Evolutionary conservation across 2,113 vertebrate species (phyloP).

Genomic region (Hassar affinis): DNA sequence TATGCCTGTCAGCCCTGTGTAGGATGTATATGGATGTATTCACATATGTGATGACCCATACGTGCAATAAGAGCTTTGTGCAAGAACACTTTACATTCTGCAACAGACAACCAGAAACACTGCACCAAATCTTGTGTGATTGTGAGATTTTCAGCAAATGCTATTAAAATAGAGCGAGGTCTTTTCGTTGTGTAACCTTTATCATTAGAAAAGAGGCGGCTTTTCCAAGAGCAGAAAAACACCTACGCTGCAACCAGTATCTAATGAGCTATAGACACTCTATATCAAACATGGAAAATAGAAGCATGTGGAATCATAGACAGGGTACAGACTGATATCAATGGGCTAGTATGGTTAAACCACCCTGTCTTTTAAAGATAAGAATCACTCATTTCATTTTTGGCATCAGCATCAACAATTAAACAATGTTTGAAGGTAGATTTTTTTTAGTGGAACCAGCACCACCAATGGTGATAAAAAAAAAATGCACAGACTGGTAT

Average conservation of each 20-base stretch:
- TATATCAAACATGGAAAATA: constrained; percentile 30
- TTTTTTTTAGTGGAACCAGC: neutral
- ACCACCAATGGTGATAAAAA: neutral
- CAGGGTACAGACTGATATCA: neutral
- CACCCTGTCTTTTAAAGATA: neutral
- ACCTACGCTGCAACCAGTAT: constrained; percentile 14
- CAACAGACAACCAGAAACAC: neutral
- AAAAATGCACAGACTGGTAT: too few species aligned
- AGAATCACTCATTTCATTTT: neutral
- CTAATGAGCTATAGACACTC: constrained; percentile 23
- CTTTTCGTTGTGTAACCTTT: constrained; percentile 32
- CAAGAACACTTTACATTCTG: constrained; percentile 31
- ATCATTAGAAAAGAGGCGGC: constrained; percentile 31
- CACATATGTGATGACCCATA: constrained; percentile 17
- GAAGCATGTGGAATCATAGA: constrained; percentile 19
- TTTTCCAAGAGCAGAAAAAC: constrained; percentile 30
- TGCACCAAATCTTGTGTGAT: constrained; percentile 23
- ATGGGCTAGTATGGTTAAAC: neutral
- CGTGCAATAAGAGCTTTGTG: neutral
- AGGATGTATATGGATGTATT: constrained; percentile 5
- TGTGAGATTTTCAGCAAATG: constrained; percentile 32
- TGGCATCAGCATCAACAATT: neutral
- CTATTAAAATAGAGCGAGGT: constrained; percentile 38
- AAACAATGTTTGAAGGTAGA: neutral
- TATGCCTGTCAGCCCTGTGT: neutral